Evolutionary conservation across 2,797 vertebrate species (phyloP), one percentile per base, ranked within the genome.

Genomic region (Pithecia hirsuta): DNA sequence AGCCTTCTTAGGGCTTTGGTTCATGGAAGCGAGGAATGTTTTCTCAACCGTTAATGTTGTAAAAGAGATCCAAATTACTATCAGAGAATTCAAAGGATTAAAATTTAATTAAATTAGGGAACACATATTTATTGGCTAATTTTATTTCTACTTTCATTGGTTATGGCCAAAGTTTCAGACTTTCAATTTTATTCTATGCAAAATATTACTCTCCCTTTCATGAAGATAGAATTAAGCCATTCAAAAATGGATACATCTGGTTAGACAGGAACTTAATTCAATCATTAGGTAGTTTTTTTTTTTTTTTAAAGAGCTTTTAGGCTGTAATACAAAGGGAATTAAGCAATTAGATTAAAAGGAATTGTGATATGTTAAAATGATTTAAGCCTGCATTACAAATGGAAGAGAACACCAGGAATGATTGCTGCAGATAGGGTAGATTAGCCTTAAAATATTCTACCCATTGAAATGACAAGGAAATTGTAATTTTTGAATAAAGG

Each of bases 281-380:
- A 61, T 79, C 72, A 70, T 36, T 64, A 86, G 7, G 24, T 44
- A 48, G 48, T n/a, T 48, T 89, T 94, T 91, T 70, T 67, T 41
- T 30, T 48, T 91, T 94, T 88, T 67, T 48, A 41, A 85, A 74
- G 85, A 91, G 39, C 7, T 82, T 89, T 96, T 79, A 86, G 50
- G 33, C 39, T 89, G 0, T 52, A 64, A 52, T 41, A 76, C 3
- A 46, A 46, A 84, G 57, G 4, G 30, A 74, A 26, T 78, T 17
- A 84, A 90, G 19, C 26, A 36, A 70, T 75, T 91, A 26, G 7
- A 84, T 57, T 59, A 83, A 88, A 33, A 92, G 14, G 48, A 87
- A 90, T 76, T 26, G n/a, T n/a, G 39, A 17, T 88, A 22, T 44
- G 14, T 80, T 46, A 83, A 90, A 90, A 70, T 79, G 33, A n/a